Conservation (phyloP, 2,113 vertebrate genomes). For the Gymnocephalus cernua region DNA sequence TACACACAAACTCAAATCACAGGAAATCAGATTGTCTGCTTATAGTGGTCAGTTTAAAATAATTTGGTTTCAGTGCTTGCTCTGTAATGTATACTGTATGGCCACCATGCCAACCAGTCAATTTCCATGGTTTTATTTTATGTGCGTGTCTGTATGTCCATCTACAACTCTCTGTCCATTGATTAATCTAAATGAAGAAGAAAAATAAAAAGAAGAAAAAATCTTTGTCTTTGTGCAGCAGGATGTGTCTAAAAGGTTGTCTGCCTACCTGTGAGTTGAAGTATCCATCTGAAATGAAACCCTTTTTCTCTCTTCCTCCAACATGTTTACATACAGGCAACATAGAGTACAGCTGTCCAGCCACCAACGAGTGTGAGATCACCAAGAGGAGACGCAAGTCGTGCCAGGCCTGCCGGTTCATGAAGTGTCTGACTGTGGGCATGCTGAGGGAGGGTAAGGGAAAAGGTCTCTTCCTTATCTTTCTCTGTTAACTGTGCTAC, state of each 20-base stretch:
- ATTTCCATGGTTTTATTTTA: background rate
- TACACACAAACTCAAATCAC: background rate
- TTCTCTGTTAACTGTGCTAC: slow-evolving; percentile 66
- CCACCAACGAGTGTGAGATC: slow-evolving; percentile 99
- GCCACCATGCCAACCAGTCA: no score
- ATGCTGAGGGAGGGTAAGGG: slow-evolving; percentile 99
- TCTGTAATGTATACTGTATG: no score
- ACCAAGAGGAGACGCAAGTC: slow-evolving; percentile 99
- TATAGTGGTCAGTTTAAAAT: background rate
- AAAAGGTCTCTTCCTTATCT: slow-evolving; percentile 78
- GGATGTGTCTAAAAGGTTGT: background rate
- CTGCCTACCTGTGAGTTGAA: background rate
- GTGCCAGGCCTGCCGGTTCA: slow-evolving; percentile 99
- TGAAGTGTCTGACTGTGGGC: slow-evolving; percentile 99
- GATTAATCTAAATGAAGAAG: background rate
- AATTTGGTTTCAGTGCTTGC: background rate
- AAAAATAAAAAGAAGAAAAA: no score
- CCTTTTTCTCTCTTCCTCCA: slow-evolving; percentile 60
- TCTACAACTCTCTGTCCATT: background rate
- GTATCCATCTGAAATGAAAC: slow-evolving; percentile 58
- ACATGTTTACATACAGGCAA: slow-evolving; percentile 88
- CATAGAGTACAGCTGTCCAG: slow-evolving; percentile 99
- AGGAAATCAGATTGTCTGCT: background rate
- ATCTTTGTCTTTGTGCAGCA: background rate
- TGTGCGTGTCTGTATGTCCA: background rate